A percentile compares a stretch with the other conserved stretches of the same genome.
These are phyloP conservation scores for Zaprionus davidi DNA, from an alignment of 1,140 invertebrate species.

Conservation along the genomic window DNA sequence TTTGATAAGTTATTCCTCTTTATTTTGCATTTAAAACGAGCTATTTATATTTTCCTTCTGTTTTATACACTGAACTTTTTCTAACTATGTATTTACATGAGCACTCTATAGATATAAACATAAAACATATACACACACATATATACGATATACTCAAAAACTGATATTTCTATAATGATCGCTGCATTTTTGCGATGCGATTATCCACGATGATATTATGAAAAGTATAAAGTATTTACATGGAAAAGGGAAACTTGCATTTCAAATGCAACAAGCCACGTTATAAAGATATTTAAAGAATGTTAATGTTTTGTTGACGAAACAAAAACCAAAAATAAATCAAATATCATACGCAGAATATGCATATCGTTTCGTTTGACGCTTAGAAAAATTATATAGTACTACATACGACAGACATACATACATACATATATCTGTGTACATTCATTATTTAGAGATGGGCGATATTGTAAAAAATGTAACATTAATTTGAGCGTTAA, in stretches of 20 bases:
- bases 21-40: conserved; percentile 5
- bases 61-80: conserved; percentile 25
- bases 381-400: conserved; percentile 67
- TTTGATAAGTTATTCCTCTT: not conserved
- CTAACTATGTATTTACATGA: conserved; percentile 24
- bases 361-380: conserved; percentile 75
- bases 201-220: conserved; percentile 13
- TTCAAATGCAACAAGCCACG: conserved; percentile 11
- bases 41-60: not conserved
- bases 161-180: conserved; percentile 17
- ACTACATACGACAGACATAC: conserved; percentile 1
- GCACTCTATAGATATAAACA: conserved; percentile 29
- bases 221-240: conserved; percentile 31
- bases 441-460: conserved; percentile 45
- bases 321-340: conserved; percentile 7
- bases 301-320: conserved; percentile 19
- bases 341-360: conserved; percentile 31
- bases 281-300: conserved; percentile 16
- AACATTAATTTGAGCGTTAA: conserved; percentile 65
- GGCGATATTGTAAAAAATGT: conserved; percentile 45
- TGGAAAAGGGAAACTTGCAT: conserved; percentile 18
- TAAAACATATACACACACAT: conserved; percentile 14
- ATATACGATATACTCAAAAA: conserved; percentile 5
- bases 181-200: conserved; percentile 22
- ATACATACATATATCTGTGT: conserved; percentile 49